phyloP scores from a whole-genome alignment of 2,797 vertebrate genomes.

The Florisuga fusca region DNA sequence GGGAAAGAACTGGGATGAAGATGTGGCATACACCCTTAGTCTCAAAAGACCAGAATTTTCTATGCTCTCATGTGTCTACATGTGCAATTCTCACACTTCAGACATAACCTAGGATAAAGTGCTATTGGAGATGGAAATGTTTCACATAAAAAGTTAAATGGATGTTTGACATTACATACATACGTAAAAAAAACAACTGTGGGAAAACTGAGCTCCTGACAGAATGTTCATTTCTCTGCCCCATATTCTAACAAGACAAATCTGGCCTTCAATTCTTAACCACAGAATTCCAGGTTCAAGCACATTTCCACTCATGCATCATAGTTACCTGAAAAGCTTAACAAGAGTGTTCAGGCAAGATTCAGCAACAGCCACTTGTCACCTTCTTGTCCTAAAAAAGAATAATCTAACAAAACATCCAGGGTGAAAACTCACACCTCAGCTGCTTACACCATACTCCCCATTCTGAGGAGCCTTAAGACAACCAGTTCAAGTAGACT shows the following conservation, averaged over 20 bases:
- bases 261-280: not conserved
- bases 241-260: not conserved
- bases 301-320: rapidly evolving
- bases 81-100: not conserved
- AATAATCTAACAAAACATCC: not conserved
- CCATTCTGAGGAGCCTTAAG: not conserved
- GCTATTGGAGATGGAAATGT: not conserved
- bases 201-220: not conserved
- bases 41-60: not conserved
- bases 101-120: not conserved
- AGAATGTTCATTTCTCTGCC: not conserved
- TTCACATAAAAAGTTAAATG: not conserved
- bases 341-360: not conserved
- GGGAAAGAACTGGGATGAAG: not conserved
- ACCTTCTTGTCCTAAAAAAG: not conserved
- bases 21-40: not conserved
- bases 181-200: not conserved
- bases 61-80: not conserved
- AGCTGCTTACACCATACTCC: not conserved
- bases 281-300: not conserved
- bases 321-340: not conserved
- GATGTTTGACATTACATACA: not conserved
- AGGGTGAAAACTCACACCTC: not conserved
- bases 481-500: not conserved
- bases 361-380: not conserved